Conservation (phyloP, 2,888 invertebrate species). For the Xestoiulus laeticollis region DNA sequence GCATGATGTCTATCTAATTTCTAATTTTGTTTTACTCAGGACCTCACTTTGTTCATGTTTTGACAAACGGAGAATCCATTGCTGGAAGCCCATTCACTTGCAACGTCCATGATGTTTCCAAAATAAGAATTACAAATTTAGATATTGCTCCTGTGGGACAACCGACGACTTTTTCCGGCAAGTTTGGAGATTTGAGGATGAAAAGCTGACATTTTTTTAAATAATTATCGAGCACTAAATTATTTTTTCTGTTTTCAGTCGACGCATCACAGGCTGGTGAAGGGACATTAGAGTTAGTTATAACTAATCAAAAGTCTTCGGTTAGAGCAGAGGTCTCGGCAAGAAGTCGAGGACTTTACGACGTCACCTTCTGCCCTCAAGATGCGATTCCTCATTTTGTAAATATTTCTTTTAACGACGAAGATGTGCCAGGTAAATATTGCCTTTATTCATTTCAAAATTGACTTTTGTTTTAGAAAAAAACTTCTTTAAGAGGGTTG, state of each 20-base stretch:
- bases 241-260: slow-evolving; percentile 66
- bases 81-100: slow-evolving; percentile 93
- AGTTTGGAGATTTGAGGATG: not conserved
- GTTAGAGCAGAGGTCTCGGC: slow-evolving; percentile 90
- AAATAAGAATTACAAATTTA: slow-evolving; percentile 67
- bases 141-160: slow-evolving; percentile 62
- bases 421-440: slow-evolving; percentile 77
- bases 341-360: slow-evolving; percentile 88
- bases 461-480: not conserved
- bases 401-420: slow-evolving; percentile 93
- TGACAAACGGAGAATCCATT: slow-evolving; percentile 76
- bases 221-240: not conserved
- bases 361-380: slow-evolving; percentile 91
- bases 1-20: too few species aligned
- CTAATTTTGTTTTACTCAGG: slow-evolving; percentile 66
- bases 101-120: slow-evolving; percentile 88
- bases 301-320: slow-evolving; percentile 87
- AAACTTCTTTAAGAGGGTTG: too few species aligned
- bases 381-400: slow-evolving; percentile 90
- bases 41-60: slow-evolving; percentile 82
- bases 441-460: too few species aligned
- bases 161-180: slow-evolving; percentile 64
- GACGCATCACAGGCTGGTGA: slow-evolving; percentile 95
- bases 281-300: slow-evolving; percentile 89
- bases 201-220: not conserved